Evolutionary conservation across 2,888 invertebrate genomes (phyloP), one percentile per base, ranked within the genome.

Genomic region (Phrixothrix hirtus): DNA sequence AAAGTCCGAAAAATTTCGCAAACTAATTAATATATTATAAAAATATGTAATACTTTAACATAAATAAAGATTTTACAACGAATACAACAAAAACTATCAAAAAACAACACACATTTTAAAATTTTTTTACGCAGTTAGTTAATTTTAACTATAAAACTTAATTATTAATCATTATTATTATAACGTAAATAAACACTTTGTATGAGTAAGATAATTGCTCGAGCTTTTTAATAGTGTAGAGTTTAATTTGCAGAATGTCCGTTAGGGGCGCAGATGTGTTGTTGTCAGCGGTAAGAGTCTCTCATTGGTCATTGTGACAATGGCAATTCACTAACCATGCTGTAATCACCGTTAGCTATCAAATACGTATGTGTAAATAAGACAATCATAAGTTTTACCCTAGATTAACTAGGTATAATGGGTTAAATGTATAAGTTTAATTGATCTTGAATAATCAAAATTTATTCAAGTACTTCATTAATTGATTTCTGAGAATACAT

Each of bases 291-390:
- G 52, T 63, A 63, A 64, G 62, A 62, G 61, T 56, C 54, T 48
- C 55, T 57, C 64, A 64, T 65, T 65, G 66, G 64, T 65, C 64
- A 66, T 62, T 57, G 57, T 64, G 61, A 66, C 64, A 63, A 62
- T 60, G 50, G 62, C 63, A 61, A 64, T 63, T 57, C 59, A 60
- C 48, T 55, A 60, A 55, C 49, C 50, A 44, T 31, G 39, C 44
- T 36, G 53, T 56, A 56, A 58, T 58, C 50, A 58, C 45, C 52
- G 53, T 43, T 54, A 38, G 44, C 27, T 39, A 29, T 37, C 43
- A 44, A 39, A 53, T 53, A 35, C 17, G 36, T 21, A 12, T 14
- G 30, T 42, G 37, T 32, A 47, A 34, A 47, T 53, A 47, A 32
- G 25, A 30, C 41, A 34, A 39, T 41, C 41, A 30, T 21, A n/a